Evolutionary conservation across 2,797 vertebrate species (phyloP), one percentile per base, ranked within the genome.

Genomic region (Fistularia commersonii): DNA sequence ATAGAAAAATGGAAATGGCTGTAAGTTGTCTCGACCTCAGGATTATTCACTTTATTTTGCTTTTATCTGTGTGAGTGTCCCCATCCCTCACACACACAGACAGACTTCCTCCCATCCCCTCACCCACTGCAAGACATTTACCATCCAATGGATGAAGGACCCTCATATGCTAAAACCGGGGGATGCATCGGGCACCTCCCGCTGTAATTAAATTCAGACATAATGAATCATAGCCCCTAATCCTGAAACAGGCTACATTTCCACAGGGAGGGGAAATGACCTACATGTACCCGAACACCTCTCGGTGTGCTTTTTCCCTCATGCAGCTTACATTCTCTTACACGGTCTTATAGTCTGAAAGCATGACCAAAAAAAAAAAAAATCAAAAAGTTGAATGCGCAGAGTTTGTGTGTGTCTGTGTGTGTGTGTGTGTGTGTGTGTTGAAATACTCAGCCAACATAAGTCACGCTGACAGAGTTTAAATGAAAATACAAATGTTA

Each of bases 141-240:
- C 62, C 56, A 69, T 72, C 61, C 69, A 66, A 35, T 60, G 65
- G 54, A 75, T 74, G 70, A 74, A 70, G 54, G 62, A 77, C 70
- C 74, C 76, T 80, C 71, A 76, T 86, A 75, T 71, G 72, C 69
- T 83, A 69, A 81, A 84, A 77, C 74, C 35, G 15, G 50, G 33
- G 74, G 58, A 69, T 58, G 68, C 77, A 69, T 64, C 62, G 76
- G 75, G 79, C 83, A 76, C 80, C 80, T 76, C 77, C 73, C 12
- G 31, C 54, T 81, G 76, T 86, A 85, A 88, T 88, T 86, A 86
- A 85, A 84, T 85, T 68, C 77, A 74, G 66, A 77, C 76, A 71
- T 84, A 85, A 84, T 88, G 84, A 87, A 84, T 85, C 83, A 84
- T 74, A 69, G 75, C 61, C 69, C 51, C 63, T 86, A 83, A 85